phyloP scores from a whole-genome alignment of 2,888 invertebrate species.

The Chymomyza caudatula region DNA sequence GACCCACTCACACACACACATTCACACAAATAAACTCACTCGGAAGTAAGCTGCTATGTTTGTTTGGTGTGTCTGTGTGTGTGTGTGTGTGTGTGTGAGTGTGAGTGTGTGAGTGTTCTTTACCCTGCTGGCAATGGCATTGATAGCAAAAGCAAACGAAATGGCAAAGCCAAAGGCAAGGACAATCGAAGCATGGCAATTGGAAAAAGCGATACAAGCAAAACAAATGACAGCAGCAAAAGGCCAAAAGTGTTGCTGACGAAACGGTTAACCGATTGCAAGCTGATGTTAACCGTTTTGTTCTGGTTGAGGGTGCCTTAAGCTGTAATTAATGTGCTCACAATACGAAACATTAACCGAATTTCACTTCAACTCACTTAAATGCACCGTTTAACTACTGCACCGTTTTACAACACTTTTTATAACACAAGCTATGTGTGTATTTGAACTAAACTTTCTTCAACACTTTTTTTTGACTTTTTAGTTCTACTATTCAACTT shows the following conservation, averaged over 20 bases:
- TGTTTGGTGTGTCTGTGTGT: neutral
- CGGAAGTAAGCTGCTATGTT: constrained; percentile 15
- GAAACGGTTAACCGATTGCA: neutral
- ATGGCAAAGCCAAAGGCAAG: constrained; percentile 7
- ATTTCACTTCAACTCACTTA: neutral
- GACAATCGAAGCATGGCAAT: constrained; percentile 50
- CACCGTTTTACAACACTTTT: neutral
- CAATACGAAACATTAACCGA: too few relatives aligned
- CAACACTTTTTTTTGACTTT: neutral
- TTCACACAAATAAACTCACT: too few relatives aligned
- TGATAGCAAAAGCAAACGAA: constrained; percentile 48
- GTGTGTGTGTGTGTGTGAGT: neutral
- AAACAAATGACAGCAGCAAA: neutral
- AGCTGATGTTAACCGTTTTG: neutral
- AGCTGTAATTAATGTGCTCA: neutral
- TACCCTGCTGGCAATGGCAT: constrained; percentile 40
- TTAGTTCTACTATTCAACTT: neutral
- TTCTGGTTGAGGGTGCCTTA: too few relatives aligned
- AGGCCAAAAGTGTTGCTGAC: neutral
- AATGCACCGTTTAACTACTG: neutral
- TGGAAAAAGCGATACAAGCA: constrained; percentile 30
- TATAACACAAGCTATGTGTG: neutral
- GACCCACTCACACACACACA: constrained; percentile 4
- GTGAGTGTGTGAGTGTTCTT: neutral
- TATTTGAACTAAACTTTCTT: neutral